Evolutionary conservation across 1,140 invertebrate genomes (phyloP), one percentile per base, ranked within the genome.

Genomic region (Galleria mellonella): DNA sequence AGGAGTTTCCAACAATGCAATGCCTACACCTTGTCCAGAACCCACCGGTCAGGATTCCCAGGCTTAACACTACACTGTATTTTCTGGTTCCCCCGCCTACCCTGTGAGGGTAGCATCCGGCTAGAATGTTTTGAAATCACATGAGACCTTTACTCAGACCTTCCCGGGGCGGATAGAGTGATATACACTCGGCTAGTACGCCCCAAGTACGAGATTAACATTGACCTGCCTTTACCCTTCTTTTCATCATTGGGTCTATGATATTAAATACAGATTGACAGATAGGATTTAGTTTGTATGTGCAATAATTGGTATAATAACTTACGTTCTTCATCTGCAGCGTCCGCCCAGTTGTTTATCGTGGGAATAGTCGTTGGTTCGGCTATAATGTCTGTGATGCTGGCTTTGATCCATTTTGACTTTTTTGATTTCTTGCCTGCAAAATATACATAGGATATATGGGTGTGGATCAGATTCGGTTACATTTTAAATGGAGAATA

Each of bases 161-260:
- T 87, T 87, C 83, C 85, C 85, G 83, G 64, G 85, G 72, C 61
- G 64, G 30, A 64, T 23, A 45, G 71, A 83, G 79, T 67, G 71
- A 87, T 63, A 42, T 60, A 40, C 72, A 69, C 82, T 62, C 82
- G 12, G 83, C 55, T 12, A 47, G 86, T 85, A 66, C 63, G 58
- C 72, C 86, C 86, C 86, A 85, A 65, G 72, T 86, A 86, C 83
- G 83, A 87, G 83, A 87, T 87, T 86, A 77, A 72, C 76, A 79
- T 86, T 83, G 82, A 55, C 83, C 60, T 59, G 66, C 74, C 73
- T 62, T 83, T 82, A 52, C 77, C 78, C 75, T 65, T 61, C 51
- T 41, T 48, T 53, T 86, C 86, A 87, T 87, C 86, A 86, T 74
- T 49, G 83, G 83, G 78, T 77, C 43, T n/a, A n/a, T 15, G 9